Conservation (phyloP, 2,113 vertebrate species). For the Atractosteus spatula region DNA sequence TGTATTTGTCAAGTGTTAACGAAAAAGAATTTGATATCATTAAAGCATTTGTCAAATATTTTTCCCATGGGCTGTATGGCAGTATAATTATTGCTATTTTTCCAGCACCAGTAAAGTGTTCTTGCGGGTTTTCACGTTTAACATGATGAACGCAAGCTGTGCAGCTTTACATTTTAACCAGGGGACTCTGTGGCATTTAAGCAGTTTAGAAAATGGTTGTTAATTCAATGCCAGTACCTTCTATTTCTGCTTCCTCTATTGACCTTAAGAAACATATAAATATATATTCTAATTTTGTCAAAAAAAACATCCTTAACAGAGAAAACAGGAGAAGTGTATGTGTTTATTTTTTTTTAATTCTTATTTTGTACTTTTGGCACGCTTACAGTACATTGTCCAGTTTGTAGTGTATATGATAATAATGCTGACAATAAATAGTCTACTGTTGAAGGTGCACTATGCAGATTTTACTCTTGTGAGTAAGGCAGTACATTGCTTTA, state of each 20-base stretch:
- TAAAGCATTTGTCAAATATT: conserved; percentile 14
- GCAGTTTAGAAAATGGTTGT: conserved; percentile 90
- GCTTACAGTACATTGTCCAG: conserved; percentile 19
- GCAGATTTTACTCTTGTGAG: conserved; percentile 37
- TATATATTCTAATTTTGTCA: conserved; percentile 78
- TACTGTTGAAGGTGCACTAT: conserved; percentile 41
- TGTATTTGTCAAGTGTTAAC: neutral
- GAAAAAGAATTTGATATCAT: conserved; percentile 3
- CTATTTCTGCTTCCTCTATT: conserved; percentile 80
- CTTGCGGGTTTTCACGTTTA: conserved; percentile 65
- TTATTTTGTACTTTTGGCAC: conserved; percentile 24
- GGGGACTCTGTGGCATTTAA: conserved; percentile 99
- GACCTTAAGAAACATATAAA: conserved; percentile 56
- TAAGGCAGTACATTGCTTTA: conserved; percentile 32
- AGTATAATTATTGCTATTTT: neutral
- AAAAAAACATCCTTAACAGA: conserved; percentile 72
- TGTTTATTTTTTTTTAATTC: conserved; percentile 65
- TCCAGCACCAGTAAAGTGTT: conserved; percentile 13
- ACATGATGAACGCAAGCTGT: conserved; percentile 91
- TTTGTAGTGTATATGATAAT: conserved; percentile 28
- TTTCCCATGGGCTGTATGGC: neutral
- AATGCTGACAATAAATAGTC: conserved; percentile 13
- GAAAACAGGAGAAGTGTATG: conserved; percentile 66
- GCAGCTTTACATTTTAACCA: conserved; percentile 97
- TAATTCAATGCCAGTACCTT: conserved; percentile 95